Evolutionary conservation across 2,113 vertebrate genomes (phyloP).

Genomic region (Brienomyrus longianalis): DNA sequence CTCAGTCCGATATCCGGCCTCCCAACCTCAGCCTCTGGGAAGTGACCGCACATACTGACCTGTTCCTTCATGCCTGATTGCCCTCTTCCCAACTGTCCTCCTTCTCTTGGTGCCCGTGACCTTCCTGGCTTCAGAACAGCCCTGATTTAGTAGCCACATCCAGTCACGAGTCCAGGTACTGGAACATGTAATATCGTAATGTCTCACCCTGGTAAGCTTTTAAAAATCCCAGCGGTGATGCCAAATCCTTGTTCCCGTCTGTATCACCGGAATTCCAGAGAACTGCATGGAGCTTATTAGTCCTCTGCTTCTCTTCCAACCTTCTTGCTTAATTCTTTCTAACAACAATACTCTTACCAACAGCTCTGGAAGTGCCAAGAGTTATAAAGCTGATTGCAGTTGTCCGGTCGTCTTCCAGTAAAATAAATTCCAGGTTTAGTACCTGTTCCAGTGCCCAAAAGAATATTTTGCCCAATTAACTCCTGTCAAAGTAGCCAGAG

Average conservation of each 20-base stretch:
- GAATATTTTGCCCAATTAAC: not conserved
- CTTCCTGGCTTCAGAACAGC: not conserved
- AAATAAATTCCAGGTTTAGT: not conserved
- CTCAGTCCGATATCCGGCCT: not conserved
- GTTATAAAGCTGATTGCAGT: not conserved
- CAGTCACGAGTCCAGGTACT: not conserved
- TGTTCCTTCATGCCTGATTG: conserved; percentile 9
- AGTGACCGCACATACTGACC: conserved; percentile 28
- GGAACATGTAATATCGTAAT: not conserved
- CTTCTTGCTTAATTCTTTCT: conserved; percentile 8
- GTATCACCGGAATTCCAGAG: not conserved
- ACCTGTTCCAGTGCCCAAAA: not conserved
- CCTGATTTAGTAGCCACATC: not conserved
- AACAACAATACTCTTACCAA: not conserved
- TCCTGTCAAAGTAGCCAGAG: not conserved
- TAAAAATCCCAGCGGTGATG: not conserved
- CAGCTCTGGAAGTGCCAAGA: not conserved
- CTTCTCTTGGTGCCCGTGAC: not conserved
- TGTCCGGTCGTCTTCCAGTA: not conserved
- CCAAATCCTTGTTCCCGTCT: not conserved
- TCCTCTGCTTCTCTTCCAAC: not conserved
- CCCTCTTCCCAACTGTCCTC: conserved; percentile 20
- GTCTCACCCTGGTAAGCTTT: not conserved
- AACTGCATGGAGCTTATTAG: conserved; percentile 31
- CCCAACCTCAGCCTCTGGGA: not conserved